Evolutionary conservation across 2,797 vertebrate species (phyloP).

Genomic region (Loris lydekkerianus): DNA sequence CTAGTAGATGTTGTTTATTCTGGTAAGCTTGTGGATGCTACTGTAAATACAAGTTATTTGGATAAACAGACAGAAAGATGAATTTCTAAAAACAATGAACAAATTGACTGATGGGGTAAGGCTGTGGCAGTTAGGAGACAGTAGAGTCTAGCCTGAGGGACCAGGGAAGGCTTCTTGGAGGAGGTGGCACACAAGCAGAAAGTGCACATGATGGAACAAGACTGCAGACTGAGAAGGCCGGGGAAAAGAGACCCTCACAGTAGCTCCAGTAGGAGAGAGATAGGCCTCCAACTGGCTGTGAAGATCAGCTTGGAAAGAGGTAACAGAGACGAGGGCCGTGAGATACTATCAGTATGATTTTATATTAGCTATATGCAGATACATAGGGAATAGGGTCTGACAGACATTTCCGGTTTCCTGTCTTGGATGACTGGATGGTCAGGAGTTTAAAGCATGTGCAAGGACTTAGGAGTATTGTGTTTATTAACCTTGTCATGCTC

Average conservation of each 20-base stretch:
- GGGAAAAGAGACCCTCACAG: background rate
- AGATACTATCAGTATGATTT: background rate
- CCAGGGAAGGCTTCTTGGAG: background rate
- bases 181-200: background rate
- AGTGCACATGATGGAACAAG: background rate
- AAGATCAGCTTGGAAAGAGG: background rate
- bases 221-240: background rate
- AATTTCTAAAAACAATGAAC: background rate
- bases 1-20: background rate
- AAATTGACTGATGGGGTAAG: background rate
- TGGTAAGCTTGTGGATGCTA: background rate
- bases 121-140: background rate
- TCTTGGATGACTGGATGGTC: background rate
- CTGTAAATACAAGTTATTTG: background rate
- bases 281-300: background rate
- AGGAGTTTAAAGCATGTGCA: background rate
- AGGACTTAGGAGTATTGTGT: background rate
- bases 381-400: fast-evolving
- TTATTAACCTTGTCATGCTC: background rate
- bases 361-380: background rate
- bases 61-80: background rate
- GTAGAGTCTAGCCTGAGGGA: background rate
- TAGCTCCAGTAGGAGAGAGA: background rate
- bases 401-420: background rate
- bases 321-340: background rate